A percentile compares a stretch with the other conserved stretches of the same genome.
These are phyloP conservation scores for Hyphantria cunea DNA, from an alignment of 1,140 invertebrate species.

Conservation along the genomic window DNA sequence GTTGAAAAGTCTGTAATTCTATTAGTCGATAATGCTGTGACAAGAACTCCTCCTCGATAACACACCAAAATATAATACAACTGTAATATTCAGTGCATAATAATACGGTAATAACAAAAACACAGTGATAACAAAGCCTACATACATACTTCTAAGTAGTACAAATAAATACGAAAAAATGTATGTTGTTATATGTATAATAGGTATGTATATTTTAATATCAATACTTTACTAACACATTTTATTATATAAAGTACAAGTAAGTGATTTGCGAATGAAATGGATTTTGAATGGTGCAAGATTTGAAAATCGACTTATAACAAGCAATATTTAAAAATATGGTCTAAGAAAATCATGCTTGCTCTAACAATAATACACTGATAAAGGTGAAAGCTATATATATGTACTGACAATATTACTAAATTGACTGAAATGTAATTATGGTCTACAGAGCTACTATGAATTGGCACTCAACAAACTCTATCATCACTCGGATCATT, in stretches of 20 bases:
- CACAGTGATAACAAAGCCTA: slow-evolving; percentile 31
- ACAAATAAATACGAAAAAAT: slow-evolving; percentile 22
- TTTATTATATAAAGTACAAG: slow-evolving; percentile 12
- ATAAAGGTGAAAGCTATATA: slow-evolving; percentile 16
- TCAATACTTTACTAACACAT: slow-evolving; percentile 18
- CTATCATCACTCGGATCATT: slow-evolving; percentile 19
- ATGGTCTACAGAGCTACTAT: slow-evolving; percentile 26
- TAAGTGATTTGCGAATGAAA: slow-evolving; percentile 20
- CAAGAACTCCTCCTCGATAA: slow-evolving; percentile 25
- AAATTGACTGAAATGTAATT: slow-evolving; percentile 9
- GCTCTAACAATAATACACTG: background rate
- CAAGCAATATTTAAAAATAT: slow-evolving; percentile 15
- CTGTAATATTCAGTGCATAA: slow-evolving; percentile 27
- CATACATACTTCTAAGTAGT: slow-evolving; percentile 13
- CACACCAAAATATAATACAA: slow-evolving; percentile 30
- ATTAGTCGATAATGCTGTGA: slow-evolving; percentile 26
- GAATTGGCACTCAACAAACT: slow-evolving; percentile 42
- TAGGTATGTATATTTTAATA: slow-evolving; percentile 20
- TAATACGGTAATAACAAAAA: slow-evolving; percentile 30
- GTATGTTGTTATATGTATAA: slow-evolving; percentile 17
- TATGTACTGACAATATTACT: slow-evolving; percentile 7
- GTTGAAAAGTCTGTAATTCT: slow-evolving; percentile 5
- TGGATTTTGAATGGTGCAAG: slow-evolving; percentile 14
- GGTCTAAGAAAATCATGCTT: slow-evolving; percentile 10
- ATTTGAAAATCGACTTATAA: background rate